Percentiles rank a stretch among this genome's conserved stretches.
Evolutionary conservation across 2,888 invertebrate species (phyloP).

Genomic region (Acleris literana): DNA sequence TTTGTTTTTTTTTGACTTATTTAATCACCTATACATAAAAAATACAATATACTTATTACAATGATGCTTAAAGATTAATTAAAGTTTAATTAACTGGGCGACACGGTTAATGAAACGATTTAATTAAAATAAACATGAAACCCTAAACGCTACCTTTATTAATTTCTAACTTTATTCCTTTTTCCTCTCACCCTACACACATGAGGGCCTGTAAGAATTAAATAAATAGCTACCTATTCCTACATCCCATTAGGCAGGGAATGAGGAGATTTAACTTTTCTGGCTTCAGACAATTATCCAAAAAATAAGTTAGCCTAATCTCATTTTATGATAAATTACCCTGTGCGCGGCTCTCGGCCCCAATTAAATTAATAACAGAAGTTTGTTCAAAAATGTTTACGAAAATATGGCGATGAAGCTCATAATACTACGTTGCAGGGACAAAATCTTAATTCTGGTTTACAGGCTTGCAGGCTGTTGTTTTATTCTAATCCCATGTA

Average conservation of each 20-base stretch:
- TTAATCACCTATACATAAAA: too few species aligned
- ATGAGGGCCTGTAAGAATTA: slow-evolving; percentile 3
- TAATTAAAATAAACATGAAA: too few species aligned
- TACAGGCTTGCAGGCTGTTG: neutral
- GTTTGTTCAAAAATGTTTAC: slow-evolving; percentile 45
- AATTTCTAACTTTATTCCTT: neutral
- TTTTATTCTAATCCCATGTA: too few species aligned
- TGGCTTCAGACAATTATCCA: slow-evolving; percentile 31
- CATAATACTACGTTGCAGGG: neutral
- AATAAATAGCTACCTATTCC: slow-evolving; percentile 5
- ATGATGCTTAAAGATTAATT: too few species aligned
- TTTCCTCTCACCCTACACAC: neutral
- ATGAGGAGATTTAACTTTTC: slow-evolving; percentile 30
- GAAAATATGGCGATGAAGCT: slow-evolving; percentile 25
- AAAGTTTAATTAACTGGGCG: too few species aligned
- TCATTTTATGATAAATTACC: slow-evolving; percentile 57
- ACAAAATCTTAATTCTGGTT: neutral
- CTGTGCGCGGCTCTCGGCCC: slow-evolving; percentile 46
- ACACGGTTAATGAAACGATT: too few species aligned
- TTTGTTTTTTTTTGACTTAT: too few species aligned
- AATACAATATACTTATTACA: too few species aligned
- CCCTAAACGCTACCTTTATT: too few species aligned
- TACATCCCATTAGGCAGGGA: slow-evolving; percentile 1
- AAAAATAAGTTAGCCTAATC: slow-evolving; percentile 46
- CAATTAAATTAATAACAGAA: slow-evolving; percentile 59